Evolutionary conservation across 1,140 invertebrate genomes (phyloP), one percentile per base, ranked within the genome.

Genomic region (Pogonomyrmex barbatus): DNA sequence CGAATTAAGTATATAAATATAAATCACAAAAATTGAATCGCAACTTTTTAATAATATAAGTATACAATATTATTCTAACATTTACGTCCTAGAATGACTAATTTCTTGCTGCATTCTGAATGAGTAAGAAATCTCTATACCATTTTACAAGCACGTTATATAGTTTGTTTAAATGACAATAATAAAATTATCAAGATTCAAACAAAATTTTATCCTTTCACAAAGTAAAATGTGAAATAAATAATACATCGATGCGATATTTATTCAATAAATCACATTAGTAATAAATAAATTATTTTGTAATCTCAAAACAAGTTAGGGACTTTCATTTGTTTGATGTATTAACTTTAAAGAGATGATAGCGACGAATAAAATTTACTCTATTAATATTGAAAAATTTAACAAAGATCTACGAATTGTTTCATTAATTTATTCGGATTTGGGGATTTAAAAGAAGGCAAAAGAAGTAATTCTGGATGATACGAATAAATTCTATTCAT

Each of bases 51-150:
- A 1, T 54, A 67, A 54, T 82, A 45, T 17, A 36, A 73, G 36
- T 56, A 52, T 62, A 52, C 62, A 81, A 45, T 52, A 50, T 76
- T 58, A 84, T 42, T 50, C 62, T 85, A 88, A 71, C 1, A 30
- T 75, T 50, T 88, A 67, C 10, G 42, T n/a, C 71, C 85, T 91
- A 90, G 71, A 50, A 75, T 88, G 36, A 88, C 68, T 91, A 84
- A 79, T 75, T 54, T 86, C 78, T 86, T 92, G 88, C 79, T 92
- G 87, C 88, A 91, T 88, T 91, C 89, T 88, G 87, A 91, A 91
- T 77, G 60, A 56, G 47, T 42, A 87, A 36, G 54, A 67, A 60
- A 58, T 63, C 33, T 54, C 14, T 50, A 62, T 60, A 54, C 4
- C 5, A 4, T 62, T 33, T 83, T 36, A 39, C 56, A 58, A 54